phyloP scores from a whole-genome alignment of 2,113 vertebrate species.

The Meles meles region DNA sequence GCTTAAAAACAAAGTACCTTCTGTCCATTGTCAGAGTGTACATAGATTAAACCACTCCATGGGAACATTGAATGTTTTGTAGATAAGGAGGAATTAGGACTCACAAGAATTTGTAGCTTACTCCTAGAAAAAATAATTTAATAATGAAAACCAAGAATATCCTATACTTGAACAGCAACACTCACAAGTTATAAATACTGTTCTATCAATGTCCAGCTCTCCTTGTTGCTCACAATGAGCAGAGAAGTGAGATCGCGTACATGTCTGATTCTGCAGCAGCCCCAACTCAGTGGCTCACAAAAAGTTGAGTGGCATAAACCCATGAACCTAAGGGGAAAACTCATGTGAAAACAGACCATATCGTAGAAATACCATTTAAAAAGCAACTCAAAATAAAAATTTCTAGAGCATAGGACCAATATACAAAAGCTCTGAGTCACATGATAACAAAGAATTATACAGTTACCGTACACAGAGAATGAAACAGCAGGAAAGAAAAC shows the following conservation, averaged over 20 bases:
- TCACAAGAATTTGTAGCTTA: slow-evolving; percentile 91
- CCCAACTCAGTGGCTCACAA: background rate
- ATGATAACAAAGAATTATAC: background rate
- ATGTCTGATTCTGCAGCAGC: background rate
- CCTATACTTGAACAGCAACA: background rate
- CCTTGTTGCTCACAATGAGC: background rate
- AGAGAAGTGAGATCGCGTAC: background rate
- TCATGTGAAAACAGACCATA: background rate
- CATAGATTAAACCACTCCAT: slow-evolving; percentile 93
- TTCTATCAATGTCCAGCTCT: background rate
- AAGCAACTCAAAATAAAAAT: background rate
- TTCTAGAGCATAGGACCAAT: background rate
- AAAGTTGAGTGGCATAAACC: background rate
- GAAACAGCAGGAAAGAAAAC: background rate
- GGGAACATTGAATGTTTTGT: slow-evolving; percentile 87
- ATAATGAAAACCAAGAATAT: background rate
- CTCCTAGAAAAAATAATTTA: slow-evolving; percentile 80
- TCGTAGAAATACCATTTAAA: background rate
- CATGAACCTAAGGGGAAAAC: background rate
- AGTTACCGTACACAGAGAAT: background rate
- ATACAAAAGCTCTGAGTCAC: background rate
- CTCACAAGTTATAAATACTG: background rate
- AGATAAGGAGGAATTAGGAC: slow-evolving; percentile 91
- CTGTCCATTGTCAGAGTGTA: slow-evolving; percentile 89
- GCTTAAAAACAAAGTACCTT: slow-evolving; percentile 84